Evolutionary conservation across 2,888 invertebrate genomes (phyloP), one percentile per base, ranked within the genome.

Genomic region (Agelastica alni): DNA sequence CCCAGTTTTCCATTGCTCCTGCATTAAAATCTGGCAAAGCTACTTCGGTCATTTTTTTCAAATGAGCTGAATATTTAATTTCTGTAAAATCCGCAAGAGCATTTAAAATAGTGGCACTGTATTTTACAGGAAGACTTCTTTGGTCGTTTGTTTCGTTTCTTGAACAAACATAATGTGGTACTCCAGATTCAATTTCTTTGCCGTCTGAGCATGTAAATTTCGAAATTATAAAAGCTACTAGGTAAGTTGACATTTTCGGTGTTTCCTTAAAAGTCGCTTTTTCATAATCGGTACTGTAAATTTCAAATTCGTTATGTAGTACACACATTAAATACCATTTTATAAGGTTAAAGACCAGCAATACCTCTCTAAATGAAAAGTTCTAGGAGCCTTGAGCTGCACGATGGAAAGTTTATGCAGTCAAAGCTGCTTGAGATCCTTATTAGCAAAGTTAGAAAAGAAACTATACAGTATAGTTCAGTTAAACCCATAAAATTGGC

Each of bases 1-100:
- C 94, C 93, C 93, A 94, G 72, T 94, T 94, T 73, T 93, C 93
- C 93, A 94, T 93, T 47, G 93, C 93, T 37, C 90, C 91, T 59
- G 89, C 86, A 42, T 83, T 82, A 73, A 93, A 92, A 71, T 93
- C 91, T 0, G 91, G 87, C 56, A 95, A 81, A 1, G 91, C 92
- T 9, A 91, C 84, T 69, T 93, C 85, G 69, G 93, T 89, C 75
- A 93, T 81, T 72, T 93, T 93, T 4, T 85, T 79, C 49, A 88
- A 77, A 1, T 80, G 9, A 1, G 72, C 82, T 2, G 72, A 52
- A 45, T 65, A 67, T 17, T 53, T 56, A 12, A 62, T 51, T 30
- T 56, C 62, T 12, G 61, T 63, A n/a, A 57, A 62, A 4, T 44
- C 39, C 39, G 63, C 64, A 16, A 67, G 31, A 6, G 44, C 48